A percentile compares a stretch with the other conserved stretches of the same genome.
These are phyloP conservation scores for Hippolais icterina DNA, from an alignment of 2,113 vertebrate species.

Conservation along the genomic window DNA sequence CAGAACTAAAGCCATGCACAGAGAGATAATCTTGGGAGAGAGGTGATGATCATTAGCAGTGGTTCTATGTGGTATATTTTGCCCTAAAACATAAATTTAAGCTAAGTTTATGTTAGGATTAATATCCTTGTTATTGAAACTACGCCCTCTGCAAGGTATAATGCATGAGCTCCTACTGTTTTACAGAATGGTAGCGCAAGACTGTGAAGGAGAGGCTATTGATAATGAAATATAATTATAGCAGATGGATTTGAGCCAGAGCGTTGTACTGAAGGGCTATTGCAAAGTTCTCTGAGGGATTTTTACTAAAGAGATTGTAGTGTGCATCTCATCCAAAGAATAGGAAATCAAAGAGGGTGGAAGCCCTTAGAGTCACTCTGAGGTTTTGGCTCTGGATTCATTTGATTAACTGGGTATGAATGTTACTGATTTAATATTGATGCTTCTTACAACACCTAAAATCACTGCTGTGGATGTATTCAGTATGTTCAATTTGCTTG, in stretches of 20 bases:
- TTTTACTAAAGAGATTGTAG: background rate
- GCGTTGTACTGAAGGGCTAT: background rate
- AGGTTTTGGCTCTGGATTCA: slow-evolving; percentile 37
- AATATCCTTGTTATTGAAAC: background rate
- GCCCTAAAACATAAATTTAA: background rate
- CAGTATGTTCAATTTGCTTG: background rate
- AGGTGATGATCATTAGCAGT: background rate
- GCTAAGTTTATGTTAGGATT: background rate
- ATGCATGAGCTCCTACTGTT: background rate
- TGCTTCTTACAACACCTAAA: background rate
- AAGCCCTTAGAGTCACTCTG: slow-evolving; percentile 16
- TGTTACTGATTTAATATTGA: background rate
- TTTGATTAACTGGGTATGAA: slow-evolving; percentile 20
- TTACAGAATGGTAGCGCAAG: background rate
- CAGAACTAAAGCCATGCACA: background rate
- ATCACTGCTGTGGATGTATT: background rate
- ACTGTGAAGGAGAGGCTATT: background rate
- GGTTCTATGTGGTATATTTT: background rate
- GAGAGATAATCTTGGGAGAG: background rate
- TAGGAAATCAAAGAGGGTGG: background rate
- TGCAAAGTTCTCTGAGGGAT: slow-evolving; percentile 37
- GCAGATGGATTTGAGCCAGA: slow-evolving; percentile 37
- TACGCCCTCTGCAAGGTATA: background rate
- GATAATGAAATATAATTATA: background rate
- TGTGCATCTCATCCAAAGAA: background rate